These are phyloP conservation scores for Bubalus kerabau DNA, from an alignment of 2,113 vertebrate species.

Conservation along the genomic window DNA sequence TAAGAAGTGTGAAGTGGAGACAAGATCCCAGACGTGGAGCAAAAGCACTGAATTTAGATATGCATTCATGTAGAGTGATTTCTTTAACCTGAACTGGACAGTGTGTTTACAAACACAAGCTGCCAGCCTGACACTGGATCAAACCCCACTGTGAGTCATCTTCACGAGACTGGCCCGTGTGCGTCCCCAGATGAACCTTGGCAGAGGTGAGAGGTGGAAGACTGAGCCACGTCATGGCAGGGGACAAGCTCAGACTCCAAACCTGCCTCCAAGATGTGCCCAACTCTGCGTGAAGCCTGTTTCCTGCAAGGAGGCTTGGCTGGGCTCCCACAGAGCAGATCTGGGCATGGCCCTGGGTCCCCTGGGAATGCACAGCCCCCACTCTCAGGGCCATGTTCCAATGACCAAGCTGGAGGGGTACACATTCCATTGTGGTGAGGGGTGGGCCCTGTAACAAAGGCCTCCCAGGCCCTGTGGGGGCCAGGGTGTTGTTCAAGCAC, in stretches of 20 bases:
- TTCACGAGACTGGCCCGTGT: rapidly evolving
- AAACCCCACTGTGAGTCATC: not conserved
- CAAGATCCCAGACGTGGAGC: rapidly evolving
- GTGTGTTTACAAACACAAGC: not conserved
- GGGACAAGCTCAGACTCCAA: not conserved
- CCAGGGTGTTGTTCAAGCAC: rapidly evolving
- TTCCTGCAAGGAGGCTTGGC: rapidly evolving
- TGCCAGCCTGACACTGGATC: not conserved
- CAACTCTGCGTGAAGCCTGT: rapidly evolving
- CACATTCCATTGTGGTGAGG: rapidly evolving
- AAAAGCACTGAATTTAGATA: rapidly evolving
- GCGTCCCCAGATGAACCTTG: rapidly evolving
- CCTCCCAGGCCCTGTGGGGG: rapidly evolving
- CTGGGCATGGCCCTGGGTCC: not conserved
- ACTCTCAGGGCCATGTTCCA: not conserved
- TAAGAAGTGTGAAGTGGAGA: not conserved
- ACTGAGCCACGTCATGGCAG: rapidly evolving
- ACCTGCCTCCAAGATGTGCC: not conserved
- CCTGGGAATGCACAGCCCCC: rapidly evolving
- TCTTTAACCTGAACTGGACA: not conserved
- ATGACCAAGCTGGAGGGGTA: too few relatives aligned
- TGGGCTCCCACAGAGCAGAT: too few relatives aligned
- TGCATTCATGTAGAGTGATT: not conserved
- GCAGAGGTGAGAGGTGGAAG: not conserved
- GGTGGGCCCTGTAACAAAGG: rapidly evolving